These are phyloP conservation scores for Amphimedon queenslandica DNA, from an alignment of 37 sponge, comb jelly and placozoan species.

Conservation along the genomic window DNA sequence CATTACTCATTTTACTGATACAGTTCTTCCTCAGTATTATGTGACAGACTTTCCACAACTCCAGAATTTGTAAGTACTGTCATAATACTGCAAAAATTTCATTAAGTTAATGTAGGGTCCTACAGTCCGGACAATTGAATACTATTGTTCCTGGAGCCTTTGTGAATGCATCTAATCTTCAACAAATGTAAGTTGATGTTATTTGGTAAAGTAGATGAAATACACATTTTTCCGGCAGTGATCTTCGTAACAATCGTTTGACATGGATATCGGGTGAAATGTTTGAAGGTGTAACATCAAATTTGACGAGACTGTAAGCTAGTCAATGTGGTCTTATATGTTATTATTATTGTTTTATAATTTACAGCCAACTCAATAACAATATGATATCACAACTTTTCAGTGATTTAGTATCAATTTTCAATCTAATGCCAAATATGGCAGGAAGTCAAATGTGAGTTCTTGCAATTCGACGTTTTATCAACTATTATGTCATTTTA, in stretches of 20 bases:
- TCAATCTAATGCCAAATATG: neutral
- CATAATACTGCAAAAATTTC: neutral
- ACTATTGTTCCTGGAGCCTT: conserved; percentile 28
- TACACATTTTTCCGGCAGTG: conserved; percentile 6
- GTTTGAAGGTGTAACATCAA: conserved; percentile 6
- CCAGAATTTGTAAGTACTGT: neutral
- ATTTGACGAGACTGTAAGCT: conserved; percentile 16
- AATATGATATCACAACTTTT: no score
- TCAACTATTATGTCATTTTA: no score
- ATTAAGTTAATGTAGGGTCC: neutral
- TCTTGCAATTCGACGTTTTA: no score
- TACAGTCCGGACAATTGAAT: neutral
- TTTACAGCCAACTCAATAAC: no score
- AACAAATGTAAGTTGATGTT: conserved; percentile 10
- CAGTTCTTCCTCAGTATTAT: neutral
- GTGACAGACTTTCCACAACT: neutral
- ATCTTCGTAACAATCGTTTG: conserved; percentile 16
- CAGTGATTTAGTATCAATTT: conserved; percentile 32
- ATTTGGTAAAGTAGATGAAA: neutral
- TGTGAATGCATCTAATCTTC: neutral
- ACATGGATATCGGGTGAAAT: conserved; percentile 19
- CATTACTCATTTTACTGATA: no score
- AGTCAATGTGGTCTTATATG: no score
- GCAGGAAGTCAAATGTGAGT: no score
- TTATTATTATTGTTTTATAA: no score